Conservation (phyloP, 2,888 invertebrate species). For the Xiphydria camelus region DNA sequence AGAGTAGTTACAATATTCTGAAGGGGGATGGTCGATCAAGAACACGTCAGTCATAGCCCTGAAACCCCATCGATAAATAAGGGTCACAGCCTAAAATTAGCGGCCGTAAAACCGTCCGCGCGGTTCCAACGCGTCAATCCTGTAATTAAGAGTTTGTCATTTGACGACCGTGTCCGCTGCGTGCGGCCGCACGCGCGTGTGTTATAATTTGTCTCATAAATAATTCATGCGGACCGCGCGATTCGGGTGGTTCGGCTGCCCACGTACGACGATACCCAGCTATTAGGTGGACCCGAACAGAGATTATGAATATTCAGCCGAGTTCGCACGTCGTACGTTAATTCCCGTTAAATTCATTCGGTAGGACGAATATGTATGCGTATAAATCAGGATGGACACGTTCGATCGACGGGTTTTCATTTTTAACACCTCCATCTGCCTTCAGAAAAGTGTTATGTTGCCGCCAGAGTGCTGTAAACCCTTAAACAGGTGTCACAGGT, state of each 20-base stretch:
- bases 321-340: slow-evolving; percentile 42
- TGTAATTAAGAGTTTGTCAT: slow-evolving; percentile 41
- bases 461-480: too few relatives aligned
- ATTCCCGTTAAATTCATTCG: slow-evolving; percentile 28
- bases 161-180: slow-evolving; percentile 21
- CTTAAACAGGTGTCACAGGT: too few relatives aligned
- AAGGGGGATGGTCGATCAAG: too few relatives aligned
- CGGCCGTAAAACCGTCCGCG: slow-evolving; percentile 23
- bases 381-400: too few relatives aligned
- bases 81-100: slow-evolving; percentile 18
- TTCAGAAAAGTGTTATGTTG: too few relatives aligned
- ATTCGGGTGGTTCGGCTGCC: slow-evolving; percentile 7
- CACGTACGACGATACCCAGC: slow-evolving; percentile 17
- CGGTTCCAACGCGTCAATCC: too few relatives aligned
- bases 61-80: slow-evolving; percentile 13
- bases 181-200: slow-evolving; percentile 9
- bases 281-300: slow-evolving; percentile 29
- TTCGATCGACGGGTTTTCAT: too few relatives aligned
- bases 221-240: slow-evolving; percentile 40
- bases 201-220: slow-evolving; percentile 42
- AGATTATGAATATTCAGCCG: slow-evolving; percentile 49
- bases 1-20: too few relatives aligned
- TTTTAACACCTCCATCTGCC: too few relatives aligned
- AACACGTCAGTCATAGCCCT: too few relatives aligned
- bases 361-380: not conserved